Base-by-base conservation (phyloP, 2,888 invertebrate species). In the Encarsia formosa region DNA sequence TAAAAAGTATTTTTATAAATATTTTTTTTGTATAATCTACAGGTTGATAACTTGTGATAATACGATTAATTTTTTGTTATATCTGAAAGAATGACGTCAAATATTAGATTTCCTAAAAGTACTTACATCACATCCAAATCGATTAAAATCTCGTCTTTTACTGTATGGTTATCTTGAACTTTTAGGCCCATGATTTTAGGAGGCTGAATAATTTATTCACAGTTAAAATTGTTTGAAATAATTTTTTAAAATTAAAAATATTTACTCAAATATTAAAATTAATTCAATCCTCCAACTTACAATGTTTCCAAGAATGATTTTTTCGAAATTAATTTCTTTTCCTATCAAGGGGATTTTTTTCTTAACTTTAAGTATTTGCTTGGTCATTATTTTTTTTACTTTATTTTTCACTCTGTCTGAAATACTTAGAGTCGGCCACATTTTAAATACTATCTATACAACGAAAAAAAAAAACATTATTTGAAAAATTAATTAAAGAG, bases 341-440 rank as follows among this genome's bases (percentile, higher is more conserved):
- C 20, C 39, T 11, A 39, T 5, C 5, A 16, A 16, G 5, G 39
- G 39, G 19, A 39, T 8, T 39, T 84, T 85, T 62, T 98, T 79
- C 74, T 94, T 93, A 71, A n/a, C n/a, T n/a, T n/a, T n/a, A n/a
- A n/a, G n/a, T n/a, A n/a, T n/a, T n/a, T 83, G 91, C 59, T 87
- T 87, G 19, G 90, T 83, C 62, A 98, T 77, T 59, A 87, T 88
- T 64, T 86, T 81, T 11, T 85, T 82, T 41, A 92, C 84, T 18
- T 9, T 19, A 13, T 19, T 20, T 16, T 16, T 39, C 9, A 39
- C 6, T n/a, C n/a, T n/a, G n/a, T n/a, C n/a, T n/a, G n/a, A n/a
- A n/a, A n/a, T 87, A 68, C 95, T 96, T 54, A 98, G 91, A 73
- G 91, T 93, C 2, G 98, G 97, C 98, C 98, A 99, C 41, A 95